A percentile compares a stretch with the other conserved stretches of the same genome.
Evolutionary conservation across 2,888 invertebrate genomes (phyloP).

Genomic region (Lutraria lutraria): DNA sequence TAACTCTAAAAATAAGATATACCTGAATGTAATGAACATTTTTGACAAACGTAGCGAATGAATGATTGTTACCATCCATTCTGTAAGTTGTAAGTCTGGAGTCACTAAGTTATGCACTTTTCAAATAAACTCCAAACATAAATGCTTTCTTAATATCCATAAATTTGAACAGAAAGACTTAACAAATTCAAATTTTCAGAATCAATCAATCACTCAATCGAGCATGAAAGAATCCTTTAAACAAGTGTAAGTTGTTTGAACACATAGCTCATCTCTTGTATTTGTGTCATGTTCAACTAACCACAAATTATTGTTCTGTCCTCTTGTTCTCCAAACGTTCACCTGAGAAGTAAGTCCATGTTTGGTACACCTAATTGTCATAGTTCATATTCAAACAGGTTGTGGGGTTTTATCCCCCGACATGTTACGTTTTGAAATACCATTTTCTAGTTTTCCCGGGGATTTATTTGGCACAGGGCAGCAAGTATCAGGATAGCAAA

Average conservation of each 20-base stretch:
- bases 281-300: background rate
- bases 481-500: conserved; percentile 83
- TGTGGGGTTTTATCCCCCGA: background rate
- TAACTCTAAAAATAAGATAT: too few relatives aligned
- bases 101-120: too few relatives aligned
- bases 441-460: conserved; percentile 29
- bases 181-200: too few relatives aligned
- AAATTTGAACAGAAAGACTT: too few relatives aligned
- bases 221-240: background rate
- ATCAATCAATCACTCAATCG: too few relatives aligned
- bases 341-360: background rate
- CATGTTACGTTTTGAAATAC: background rate
- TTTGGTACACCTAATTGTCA: background rate
- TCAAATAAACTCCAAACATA: too few relatives aligned
- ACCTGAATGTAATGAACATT: too few relatives aligned
- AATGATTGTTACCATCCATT: too few relatives aligned
- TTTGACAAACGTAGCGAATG: too few relatives aligned
- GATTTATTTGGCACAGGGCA: conserved; percentile 72
- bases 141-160: too few relatives aligned
- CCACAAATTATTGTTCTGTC: background rate
- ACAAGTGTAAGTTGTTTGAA: background rate
- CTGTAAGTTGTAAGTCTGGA: too few relatives aligned
- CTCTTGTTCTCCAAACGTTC: background rate
- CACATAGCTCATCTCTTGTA: background rate
- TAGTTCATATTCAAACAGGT: background rate